Base-by-base conservation (phyloP, 2,888 invertebrate species). In the Lomographa bimaculata region DNA sequence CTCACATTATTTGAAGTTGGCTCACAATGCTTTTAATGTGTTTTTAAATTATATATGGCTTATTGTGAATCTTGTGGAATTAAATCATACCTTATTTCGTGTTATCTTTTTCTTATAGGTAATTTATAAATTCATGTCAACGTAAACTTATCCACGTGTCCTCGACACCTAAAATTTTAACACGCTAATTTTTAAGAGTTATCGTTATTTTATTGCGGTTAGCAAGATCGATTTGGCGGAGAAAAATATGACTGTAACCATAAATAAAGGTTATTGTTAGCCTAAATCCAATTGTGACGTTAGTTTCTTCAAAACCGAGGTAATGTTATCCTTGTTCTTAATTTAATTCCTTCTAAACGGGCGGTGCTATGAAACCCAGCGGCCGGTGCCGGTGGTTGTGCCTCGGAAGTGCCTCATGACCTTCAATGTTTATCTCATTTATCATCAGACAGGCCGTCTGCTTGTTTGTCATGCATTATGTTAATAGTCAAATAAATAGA, bases 351-450 rank as follows among this genome's bases (percentile, higher is more conserved):
- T 30, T 26, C 18, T 5, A 32, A 35, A 21, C 7, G n/a, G 8
- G n/a, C n/a, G n/a, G n/a, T 17, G 21, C 24, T 10, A 21, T 21
- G 2, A 20, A 26, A 12, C 9, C 25, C 18, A 33, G 14, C 18
- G 23, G 23, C 37, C 26, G 19, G 27, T 19, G 23, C 37, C 26
- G 19, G 27, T 19, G 21, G 42, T 35, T 26, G 27, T 23, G 32
- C 42, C 36, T 43, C 36, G 42, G 42, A 43, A 43, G 42, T 37
- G 42, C 42, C 42, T 36, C 42, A 43, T 10, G 42, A 37, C 42
- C 42, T 43, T 43, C 36, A 33, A n/a, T 28, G 26, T 28, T 37
- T 37, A 43, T 43, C 42, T 27, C 36, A 32, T 43, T 36, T 43
- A 43, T 43, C 41, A 35, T 41, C 32, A 43, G 36, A 33, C 42